Evolutionary conservation across 2,797 vertebrate species (phyloP).

Genomic region (Crossoptilon crossoptilon): DNA sequence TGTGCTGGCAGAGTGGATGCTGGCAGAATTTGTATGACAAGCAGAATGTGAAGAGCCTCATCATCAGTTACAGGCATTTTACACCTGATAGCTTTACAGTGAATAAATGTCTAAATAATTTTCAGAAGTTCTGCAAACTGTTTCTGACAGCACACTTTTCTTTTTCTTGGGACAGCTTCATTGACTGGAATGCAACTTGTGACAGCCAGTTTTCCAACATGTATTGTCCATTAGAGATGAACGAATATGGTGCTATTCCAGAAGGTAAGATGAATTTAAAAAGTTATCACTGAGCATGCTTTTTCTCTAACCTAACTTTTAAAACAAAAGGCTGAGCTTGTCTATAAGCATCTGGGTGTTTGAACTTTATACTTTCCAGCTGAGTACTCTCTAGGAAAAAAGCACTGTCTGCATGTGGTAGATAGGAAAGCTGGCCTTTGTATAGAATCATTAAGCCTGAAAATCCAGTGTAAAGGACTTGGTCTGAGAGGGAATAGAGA

Average conservation of each 20-base stretch:
- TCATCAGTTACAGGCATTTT: not conserved
- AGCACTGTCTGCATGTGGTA: not conserved
- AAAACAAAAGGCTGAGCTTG: not conserved
- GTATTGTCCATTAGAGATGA: conserved; percentile 82
- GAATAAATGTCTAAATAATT: conserved; percentile 1
- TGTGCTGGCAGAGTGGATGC: not conserved
- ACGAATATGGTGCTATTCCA: conserved; percentile 79
- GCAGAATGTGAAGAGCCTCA: not conserved
- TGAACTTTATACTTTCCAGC: not conserved
- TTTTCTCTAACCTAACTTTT: not conserved
- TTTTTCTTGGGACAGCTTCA: conserved; percentile 72
- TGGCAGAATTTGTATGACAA: not conserved
- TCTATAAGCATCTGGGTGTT: not conserved
- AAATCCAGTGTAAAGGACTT: not conserved
- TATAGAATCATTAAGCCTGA: conserved; percentile 22
- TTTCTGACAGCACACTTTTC: conserved; percentile 47
- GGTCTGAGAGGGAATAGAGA: not conserved
- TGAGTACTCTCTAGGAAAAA: conserved; percentile 35
- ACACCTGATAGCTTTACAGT: not conserved
- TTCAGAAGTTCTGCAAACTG: not conserved
- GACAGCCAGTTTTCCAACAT: conserved; percentile 81
- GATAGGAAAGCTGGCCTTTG: conserved; percentile 14
- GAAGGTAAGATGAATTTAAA: conserved; percentile 76
- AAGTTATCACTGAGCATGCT: not conserved
- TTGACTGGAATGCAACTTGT: conserved; percentile 81